These are phyloP conservation scores for Panopea generosa DNA, from an alignment of 2,888 invertebrate species.

Conservation along the genomic window DNA sequence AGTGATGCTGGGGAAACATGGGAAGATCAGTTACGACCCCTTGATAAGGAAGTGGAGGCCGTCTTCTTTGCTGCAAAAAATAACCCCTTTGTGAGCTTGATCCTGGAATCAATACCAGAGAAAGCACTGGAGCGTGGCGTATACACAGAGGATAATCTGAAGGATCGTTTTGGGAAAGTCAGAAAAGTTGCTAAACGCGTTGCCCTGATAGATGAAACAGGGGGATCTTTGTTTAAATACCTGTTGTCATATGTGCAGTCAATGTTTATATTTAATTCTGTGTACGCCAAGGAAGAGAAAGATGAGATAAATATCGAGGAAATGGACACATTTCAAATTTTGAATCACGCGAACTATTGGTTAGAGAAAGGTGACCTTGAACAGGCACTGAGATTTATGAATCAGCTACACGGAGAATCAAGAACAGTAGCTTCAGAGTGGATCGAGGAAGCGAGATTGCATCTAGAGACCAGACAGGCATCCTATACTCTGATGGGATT, in stretches of 20 bases:
- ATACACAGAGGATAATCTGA: conserved; percentile 93
- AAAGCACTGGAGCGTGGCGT: conserved; percentile 93
- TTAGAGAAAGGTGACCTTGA: conserved; percentile 95
- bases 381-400: conserved; percentile 93
- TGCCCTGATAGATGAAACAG: conserved; percentile 94
- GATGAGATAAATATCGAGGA: conserved; percentile 71
- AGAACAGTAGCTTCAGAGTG: conserved; percentile 93
- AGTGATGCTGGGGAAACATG: conserved; percentile 83
- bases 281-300: conserved; percentile 85
- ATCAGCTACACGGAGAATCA: conserved; percentile 95
- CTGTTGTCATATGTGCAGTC: conserved; percentile 96
- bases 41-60: conserved; percentile 77
- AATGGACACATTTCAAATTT: conserved; percentile 94
- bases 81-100: conserved; percentile 92
- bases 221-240: conserved; percentile 91
- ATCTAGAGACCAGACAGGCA: conserved; percentile 95
- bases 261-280: conserved; percentile 88
- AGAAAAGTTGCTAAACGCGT: conserved; percentile 91
- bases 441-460: conserved; percentile 93
- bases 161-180: conserved; percentile 90
- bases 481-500: conserved; percentile 93
- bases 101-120: conserved; percentile 92
- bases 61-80: conserved; percentile 79
- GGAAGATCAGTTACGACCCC: conserved; percentile 78
- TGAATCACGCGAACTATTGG: conserved; percentile 94